Evolutionary conservation across 1,140 invertebrate species (phyloP), one percentile per base, ranked within the genome.

Genomic region (Drosophila kikkawai): DNA sequence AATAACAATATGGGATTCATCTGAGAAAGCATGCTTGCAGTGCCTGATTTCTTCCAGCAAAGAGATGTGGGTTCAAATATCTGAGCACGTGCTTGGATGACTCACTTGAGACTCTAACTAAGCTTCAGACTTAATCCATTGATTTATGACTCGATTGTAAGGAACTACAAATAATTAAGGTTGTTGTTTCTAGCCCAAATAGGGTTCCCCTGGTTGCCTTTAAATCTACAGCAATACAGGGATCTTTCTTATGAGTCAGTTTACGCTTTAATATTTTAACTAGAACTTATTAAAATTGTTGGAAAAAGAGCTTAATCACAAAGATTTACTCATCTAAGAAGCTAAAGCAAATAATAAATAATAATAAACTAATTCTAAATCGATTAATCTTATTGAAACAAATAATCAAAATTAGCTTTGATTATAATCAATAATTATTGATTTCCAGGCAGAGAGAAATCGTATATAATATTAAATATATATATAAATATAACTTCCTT

Each of bases 21-120:
- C 48, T 36, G 7, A 19, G 41, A 53, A 60, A 68, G 59, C 73
- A 76, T 41, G 74, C 19, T 36, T 34, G 1, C 22, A 29, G 1
- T 34, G 17, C 42, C 13, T 69, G 65, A 69, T 68, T 4, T 36
- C 6, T 32, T 34, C 8, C 9, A 6, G 5, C 11, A 15, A 15
- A 65, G 17, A 66, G 2, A 26, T 12, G 41, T 13, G n/a, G 8
- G 1, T n/a, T 19, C 12, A n/a, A 29, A 12, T 11, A n/a, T 29
- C 9, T 0, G 0, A 19, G 1, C 53, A 39, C 53, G 17, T 37
- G 53, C 17, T 7, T 11, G 29, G 9, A 60, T 61, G 44, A 61
- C 19, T 53, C 45, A 61, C 45, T n/a, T 0, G 15, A n/a, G 17
- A 4, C 13, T 15, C 13, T 15, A 39, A 61, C 29, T 55, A 61